Evolutionary conservation across 2,113 vertebrate genomes (phyloP), one percentile per base, ranked within the genome.

Genomic region (Cynoglossus semilaevis): DNA sequence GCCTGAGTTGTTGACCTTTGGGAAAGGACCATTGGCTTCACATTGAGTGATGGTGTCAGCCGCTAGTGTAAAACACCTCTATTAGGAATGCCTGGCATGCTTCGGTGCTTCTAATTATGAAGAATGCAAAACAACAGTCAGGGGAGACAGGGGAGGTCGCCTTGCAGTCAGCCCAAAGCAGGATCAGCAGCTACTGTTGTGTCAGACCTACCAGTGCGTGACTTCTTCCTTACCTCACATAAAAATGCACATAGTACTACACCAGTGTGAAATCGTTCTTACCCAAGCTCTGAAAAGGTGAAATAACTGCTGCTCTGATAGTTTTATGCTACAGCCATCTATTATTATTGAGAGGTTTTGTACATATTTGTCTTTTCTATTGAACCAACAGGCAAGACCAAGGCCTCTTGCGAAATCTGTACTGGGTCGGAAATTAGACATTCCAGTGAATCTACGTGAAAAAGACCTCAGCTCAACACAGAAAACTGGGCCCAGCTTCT

Each of bases 111-210:
- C 69, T 88, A 86, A 89, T 88, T 81, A 87, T 69, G 62, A 86
- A 84, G 84, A 84, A 90, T 89, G 77, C 82, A 88, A 90, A 90
- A 88, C 87, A 91, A 83, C 72, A 66, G 79, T 60, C 55, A 61
- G 68, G 82, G 72, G 74, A 74, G 78, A 74, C 60, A 63, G 63
- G 70, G 54, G 72, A 67, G 70, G 65, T 73, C 58, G 60, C 19
- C 64, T 63, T 3, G 15, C 63, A 69, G 79, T 63, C 76, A 69
- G n/a, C n/a, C n/a, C n/a, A n/a, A n/a, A 58, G 22, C 51, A 71
- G 29, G 44, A 54, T 63, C 76, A 56, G 9, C 50, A 56, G 58
- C 70, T 46, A 54, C 63, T 48, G 50, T 45, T 52, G 15, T 46
- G 62, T 38, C 45, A 70, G 77, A 74, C 71, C 73, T 69, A 66